phyloP scores from a whole-genome alignment of 2,888 invertebrate genomes.

The Gari tellinella region DNA sequence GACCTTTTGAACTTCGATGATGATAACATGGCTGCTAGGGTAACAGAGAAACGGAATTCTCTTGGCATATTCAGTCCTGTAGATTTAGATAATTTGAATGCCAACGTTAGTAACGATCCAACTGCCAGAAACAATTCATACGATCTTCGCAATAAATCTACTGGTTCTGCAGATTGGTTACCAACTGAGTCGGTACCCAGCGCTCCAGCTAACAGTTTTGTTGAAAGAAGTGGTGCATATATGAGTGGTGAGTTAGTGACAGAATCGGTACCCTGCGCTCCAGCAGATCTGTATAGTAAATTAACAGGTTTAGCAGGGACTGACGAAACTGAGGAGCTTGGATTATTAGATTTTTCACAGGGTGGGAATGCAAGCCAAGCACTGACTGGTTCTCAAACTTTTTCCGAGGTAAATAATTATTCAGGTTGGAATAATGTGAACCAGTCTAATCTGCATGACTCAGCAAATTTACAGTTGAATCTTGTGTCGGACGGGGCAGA shows the following conservation, averaged over 20 bases:
- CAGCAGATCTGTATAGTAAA: too few species aligned
- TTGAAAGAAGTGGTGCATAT: constrained; percentile 67
- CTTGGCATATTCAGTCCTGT: constrained; percentile 6
- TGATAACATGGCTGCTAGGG: constrained; percentile 83
- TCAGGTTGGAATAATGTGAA: too few species aligned
- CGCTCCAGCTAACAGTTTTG: constrained; percentile 84
- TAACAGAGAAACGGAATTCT: constrained; percentile 77
- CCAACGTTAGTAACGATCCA: not conserved
- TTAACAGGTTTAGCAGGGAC: too few species aligned
- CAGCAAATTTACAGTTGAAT: too few species aligned
- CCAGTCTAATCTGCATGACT: too few species aligned
- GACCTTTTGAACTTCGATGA: constrained; percentile 79
- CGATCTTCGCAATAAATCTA: not conserved
- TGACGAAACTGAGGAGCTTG: too few species aligned
- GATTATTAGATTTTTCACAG: too few species aligned
- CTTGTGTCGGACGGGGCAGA: not conserved
- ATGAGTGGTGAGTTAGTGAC: constrained; percentile 11
- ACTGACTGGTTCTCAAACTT: too few species aligned
- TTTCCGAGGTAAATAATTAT: too few species aligned
- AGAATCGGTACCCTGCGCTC: not conserved
- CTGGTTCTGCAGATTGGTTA: not conserved
- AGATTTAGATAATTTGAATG: not conserved
- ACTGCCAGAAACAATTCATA: not conserved
- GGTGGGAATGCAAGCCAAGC: too few species aligned
- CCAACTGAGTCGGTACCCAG: constrained; percentile 68